Percentiles rank a stretch among this genome's conserved stretches.
Conservation (phyloP, 1,140 invertebrate genomes). For the Drosophila funebris region DNA sequence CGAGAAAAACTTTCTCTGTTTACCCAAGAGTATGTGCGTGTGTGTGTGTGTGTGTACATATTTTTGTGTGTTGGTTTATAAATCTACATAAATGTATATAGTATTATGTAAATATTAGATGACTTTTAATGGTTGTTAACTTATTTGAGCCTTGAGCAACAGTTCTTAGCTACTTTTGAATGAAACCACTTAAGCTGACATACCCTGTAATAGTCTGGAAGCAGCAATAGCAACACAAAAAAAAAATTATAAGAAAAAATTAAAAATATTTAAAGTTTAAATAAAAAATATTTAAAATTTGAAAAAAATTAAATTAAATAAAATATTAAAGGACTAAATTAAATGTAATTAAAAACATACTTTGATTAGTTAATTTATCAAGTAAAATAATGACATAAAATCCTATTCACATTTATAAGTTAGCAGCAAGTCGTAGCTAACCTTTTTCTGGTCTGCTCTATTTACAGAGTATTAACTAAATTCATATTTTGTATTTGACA, state of each 20-base stretch:
- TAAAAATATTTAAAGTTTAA: too few species aligned
- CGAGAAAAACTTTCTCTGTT: background rate
- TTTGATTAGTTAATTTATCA: too few species aligned
- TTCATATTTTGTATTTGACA: too few species aligned
- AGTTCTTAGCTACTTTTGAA: background rate
- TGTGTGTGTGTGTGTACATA: background rate
- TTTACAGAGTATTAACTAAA: too few species aligned
- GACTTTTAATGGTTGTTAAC: slow-evolving; percentile 45
- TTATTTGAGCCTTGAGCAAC: slow-evolving; percentile 11
- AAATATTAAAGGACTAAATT: too few species aligned
- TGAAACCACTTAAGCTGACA: background rate
- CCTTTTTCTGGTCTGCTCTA: too few species aligned
- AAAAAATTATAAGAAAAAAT: background rate
- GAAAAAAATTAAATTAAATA: too few species aligned
- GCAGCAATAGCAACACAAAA: background rate
- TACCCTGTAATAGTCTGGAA: background rate
- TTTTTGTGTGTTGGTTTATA: slow-evolving; percentile 2
- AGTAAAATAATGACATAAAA: too few species aligned
- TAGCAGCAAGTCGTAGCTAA: too few species aligned
- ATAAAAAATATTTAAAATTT: too few species aligned
- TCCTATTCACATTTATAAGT: too few species aligned
- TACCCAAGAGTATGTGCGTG: background rate
- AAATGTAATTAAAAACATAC: too few species aligned
- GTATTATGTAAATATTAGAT: slow-evolving; percentile 29
- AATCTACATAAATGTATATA: slow-evolving; percentile 36